Conservation (phyloP, 2,888 invertebrate species). For the Scaptomyza caliginosa region DNA sequence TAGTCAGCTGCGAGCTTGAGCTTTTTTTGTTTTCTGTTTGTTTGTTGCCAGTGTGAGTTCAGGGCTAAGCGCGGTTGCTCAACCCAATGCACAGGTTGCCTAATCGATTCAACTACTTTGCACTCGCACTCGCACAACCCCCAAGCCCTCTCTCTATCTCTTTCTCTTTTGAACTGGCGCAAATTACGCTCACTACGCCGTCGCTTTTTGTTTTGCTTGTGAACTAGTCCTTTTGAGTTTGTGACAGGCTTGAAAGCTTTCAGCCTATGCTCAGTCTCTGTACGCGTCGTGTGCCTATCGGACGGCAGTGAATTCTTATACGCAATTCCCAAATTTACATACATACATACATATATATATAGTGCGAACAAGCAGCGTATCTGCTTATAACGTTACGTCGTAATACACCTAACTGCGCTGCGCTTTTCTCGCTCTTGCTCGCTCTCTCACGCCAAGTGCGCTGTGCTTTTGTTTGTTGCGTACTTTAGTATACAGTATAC, state of each 20-base stretch:
- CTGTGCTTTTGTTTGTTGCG: conserved; percentile 47
- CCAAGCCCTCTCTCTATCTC: conserved; percentile 1
- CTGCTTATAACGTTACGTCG: conserved; percentile 45
- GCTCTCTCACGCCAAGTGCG: conserved; percentile 22
- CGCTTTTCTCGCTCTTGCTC: conserved; percentile 16
- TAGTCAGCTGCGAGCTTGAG: conserved; percentile 58
- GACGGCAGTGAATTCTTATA: conserved; percentile 47
- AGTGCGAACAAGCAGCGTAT: conserved; percentile 1
- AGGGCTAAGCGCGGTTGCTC: conserved; percentile 74
- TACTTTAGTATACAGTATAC: conserved; percentile 29
- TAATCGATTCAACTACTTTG: conserved; percentile 50
- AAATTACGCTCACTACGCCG: conserved; percentile 50
- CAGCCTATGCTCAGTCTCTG: conserved; percentile 63
- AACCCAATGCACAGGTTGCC: conserved; percentile 43
- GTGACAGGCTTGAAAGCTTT: conserved; percentile 54
- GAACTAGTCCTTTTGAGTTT: conserved; percentile 54
- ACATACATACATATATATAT: too few relatives aligned
- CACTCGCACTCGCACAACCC: conserved; percentile 6
- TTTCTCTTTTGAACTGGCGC: background rate
- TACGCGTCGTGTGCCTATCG: conserved; percentile 64
- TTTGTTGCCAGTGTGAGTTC: conserved; percentile 58
- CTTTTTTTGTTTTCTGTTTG: conserved; percentile 44
- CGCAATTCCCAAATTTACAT: conserved; percentile 17
- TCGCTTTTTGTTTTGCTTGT: conserved; percentile 41
- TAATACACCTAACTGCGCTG: conserved; percentile 35